Percentiles rank a stretch among this genome's conserved stretches.
phyloP scores from a whole-genome alignment of 2,888 invertebrate genomes.

The Polymixis lichenea region DNA sequence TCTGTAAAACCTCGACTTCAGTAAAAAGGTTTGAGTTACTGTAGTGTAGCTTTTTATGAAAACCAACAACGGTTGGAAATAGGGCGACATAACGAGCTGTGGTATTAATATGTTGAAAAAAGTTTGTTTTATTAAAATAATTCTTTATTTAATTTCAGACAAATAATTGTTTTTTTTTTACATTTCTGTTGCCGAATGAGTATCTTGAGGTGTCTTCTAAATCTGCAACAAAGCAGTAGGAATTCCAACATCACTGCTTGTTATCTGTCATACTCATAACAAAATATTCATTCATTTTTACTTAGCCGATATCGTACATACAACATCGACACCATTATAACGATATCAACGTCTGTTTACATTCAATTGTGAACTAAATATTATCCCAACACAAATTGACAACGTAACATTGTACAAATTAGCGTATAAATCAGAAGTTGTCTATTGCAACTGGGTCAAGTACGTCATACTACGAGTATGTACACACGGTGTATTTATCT shows the following conservation, averaged over 20 bases:
- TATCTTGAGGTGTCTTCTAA: background rate
- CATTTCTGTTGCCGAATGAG: background rate
- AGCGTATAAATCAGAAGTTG: constrained; percentile 53
- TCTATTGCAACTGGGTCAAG: constrained; percentile 61
- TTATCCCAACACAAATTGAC: constrained; percentile 35
- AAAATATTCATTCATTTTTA: background rate
- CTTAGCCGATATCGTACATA: background rate
- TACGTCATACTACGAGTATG: constrained; percentile 35
- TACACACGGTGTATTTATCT: constrained; percentile 35
- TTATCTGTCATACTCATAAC: background rate
- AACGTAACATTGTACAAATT: constrained; percentile 44
- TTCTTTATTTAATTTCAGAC: background rate
- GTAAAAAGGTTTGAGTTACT: background rate
- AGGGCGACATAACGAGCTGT: no score
- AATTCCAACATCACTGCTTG: background rate
- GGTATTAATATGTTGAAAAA: background rate
- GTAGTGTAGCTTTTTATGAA: constrained; percentile 12
- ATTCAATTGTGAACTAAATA: constrained; percentile 28
- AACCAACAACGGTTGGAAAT: constrained; percentile 3
- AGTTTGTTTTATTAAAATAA: constrained; percentile 3
- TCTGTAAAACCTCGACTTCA: constrained; percentile 21
- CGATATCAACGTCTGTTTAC: constrained; percentile 25
- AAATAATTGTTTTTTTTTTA: background rate
- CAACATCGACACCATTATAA: constrained; percentile 11
- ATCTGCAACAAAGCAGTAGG: background rate